These are phyloP conservation scores for Heliothis peltigera DNA, from an alignment of 2,888 invertebrate species.

Conservation along the genomic window DNA sequence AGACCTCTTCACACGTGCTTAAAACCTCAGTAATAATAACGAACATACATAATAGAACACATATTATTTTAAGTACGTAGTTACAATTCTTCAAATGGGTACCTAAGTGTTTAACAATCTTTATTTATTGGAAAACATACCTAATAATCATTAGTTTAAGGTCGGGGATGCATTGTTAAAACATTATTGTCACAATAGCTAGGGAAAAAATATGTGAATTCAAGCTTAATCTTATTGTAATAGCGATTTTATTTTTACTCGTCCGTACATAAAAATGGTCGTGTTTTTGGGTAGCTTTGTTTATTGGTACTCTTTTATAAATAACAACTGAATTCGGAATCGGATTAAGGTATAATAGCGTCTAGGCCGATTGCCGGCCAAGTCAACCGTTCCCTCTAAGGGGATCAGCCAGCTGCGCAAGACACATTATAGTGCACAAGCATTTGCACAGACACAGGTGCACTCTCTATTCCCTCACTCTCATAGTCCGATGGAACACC, in stretches of 20 bases:
- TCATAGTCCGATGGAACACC: too few relatives aligned
- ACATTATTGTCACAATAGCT: slow-evolving; percentile 9
- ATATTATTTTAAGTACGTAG: slow-evolving; percentile 18
- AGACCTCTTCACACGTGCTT: neutral
- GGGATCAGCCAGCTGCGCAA: too few relatives aligned
- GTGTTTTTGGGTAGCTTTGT: neutral
- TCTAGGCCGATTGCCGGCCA: too few relatives aligned
- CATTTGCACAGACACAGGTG: too few relatives aligned
- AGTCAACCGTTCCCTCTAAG: too few relatives aligned
- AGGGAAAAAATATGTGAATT: neutral
- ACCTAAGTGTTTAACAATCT: slow-evolving; percentile 10
- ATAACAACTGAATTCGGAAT: neutral
- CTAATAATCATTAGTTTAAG: slow-evolving; percentile 8
- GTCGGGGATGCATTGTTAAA: slow-evolving; percentile 3
- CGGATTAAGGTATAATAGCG: too few relatives aligned
- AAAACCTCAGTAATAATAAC: neutral
- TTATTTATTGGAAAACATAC: slow-evolving; percentile 17
- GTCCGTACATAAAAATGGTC: neutral
- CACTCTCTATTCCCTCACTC: too few relatives aligned
- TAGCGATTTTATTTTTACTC: neutral
- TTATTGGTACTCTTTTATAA: neutral
- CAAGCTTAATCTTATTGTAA: neutral
- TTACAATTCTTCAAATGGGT: slow-evolving; percentile 6
- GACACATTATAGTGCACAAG: too few relatives aligned
- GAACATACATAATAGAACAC: slow-evolving; percentile 6